A percentile compares a stretch with the other conserved stretches of the same genome.
These are phyloP conservation scores for Lordiphosa collinella DNA, from an alignment of 1,140 invertebrate species.

Conservation along the genomic window DNA sequence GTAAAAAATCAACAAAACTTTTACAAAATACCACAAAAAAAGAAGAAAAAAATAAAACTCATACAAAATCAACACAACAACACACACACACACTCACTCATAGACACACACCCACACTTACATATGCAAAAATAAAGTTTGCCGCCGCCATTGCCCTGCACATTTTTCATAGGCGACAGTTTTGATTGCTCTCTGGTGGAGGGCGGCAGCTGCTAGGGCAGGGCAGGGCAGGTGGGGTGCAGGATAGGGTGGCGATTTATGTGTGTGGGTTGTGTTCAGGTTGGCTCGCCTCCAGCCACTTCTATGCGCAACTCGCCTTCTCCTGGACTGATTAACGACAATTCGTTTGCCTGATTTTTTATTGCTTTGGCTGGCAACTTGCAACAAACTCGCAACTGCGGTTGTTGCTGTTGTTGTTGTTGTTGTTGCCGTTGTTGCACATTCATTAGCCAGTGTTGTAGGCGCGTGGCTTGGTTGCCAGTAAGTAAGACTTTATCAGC, in stretches of 20 bases:
- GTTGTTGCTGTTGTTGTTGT: conserved; percentile 20
- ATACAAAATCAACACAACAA: neutral
- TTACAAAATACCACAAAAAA: too few relatives aligned
- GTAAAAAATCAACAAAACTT: too few relatives aligned
- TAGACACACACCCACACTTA: neutral
- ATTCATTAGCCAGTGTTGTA: conserved; percentile 72
- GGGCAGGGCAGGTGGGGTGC: conserved; percentile 3
- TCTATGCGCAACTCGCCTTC: conserved; percentile 15
- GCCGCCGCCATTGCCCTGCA: conserved; percentile 63
- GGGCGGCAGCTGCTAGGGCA: neutral
- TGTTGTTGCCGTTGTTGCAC: too few relatives aligned
- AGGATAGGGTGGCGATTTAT: neutral
- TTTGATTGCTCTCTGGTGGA: conserved; percentile 56
- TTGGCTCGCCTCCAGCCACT: conserved; percentile 6
- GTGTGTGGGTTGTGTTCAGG: conserved; percentile 7
- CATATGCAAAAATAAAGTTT: conserved; percentile 1
- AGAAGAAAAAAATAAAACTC: neutral
- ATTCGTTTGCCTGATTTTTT: conserved; percentile 77
- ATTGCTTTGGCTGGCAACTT: conserved; percentile 34
- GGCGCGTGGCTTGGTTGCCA: conserved; percentile 50
- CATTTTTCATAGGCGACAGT: conserved; percentile 75
- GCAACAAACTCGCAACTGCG: neutral
- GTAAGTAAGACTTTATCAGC: conserved; percentile 7
- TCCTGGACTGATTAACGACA: conserved; percentile 68
- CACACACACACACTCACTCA: too few relatives aligned